Base-by-base conservation (phyloP, 2,888 invertebrate species). In the Drosophila prostipennis region DNA sequence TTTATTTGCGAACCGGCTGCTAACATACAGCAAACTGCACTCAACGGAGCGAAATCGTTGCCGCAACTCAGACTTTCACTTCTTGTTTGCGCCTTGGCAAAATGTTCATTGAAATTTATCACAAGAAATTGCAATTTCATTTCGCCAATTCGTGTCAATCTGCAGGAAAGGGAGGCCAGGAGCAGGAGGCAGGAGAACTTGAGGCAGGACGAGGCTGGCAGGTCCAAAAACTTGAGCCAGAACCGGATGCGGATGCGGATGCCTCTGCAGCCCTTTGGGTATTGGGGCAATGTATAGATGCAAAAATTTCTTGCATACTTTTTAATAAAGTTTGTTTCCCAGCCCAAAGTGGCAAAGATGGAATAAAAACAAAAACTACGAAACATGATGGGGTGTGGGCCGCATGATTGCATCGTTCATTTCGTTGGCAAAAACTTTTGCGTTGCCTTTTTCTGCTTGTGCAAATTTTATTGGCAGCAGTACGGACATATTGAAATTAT, bases 71-170 rank as follows among this genome's bases (percentile, higher is more conserved):
- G 37, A 51, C 68, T 54, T 76, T 76, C 65, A 60, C 64, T 49
- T 61, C 49, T 32, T 52, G 67, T 69, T 54, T 58, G 51, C 29
- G 51, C 49, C 52, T 43, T 37, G 26, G 39, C 54, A 51, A 29
- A 43, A 49, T 51, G 69, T 26, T 53, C 72, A 80, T 80, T 86
- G 80, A 80, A 86, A 83, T 86, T 82, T 86, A 82, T 82, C 73
- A 86, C 80, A 82, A 82, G 73, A 82, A 80, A 86, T 72, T 80
- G 78, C 84, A 86, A 83, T 86, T 82, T 82, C 76, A 78, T 74
- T 74, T 78, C 80, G 51, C 76, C 72, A 55, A 72, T 86, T 73
- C 78, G 59, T 86, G 86, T 83, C 84, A 86, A 86, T 81, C 78
- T 74, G 56, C 63, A 48, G 59, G n/a, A n/a, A n/a, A n/a, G n/a